Conservation (phyloP, 2,888 invertebrate species). For the Chaitophorus viminalis region DNA sequence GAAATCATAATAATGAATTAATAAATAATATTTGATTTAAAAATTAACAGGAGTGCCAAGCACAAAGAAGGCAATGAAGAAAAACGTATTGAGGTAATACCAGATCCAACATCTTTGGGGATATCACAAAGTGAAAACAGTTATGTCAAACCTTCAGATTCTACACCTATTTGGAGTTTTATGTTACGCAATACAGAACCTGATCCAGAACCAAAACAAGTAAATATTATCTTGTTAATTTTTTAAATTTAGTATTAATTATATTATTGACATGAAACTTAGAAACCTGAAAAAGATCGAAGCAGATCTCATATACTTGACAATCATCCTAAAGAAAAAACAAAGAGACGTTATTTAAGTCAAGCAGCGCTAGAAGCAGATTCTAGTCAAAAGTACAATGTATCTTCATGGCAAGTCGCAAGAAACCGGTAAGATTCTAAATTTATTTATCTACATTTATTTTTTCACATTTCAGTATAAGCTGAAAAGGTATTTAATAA, state of each 20-base stretch:
- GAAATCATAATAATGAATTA: background rate
- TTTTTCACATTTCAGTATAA: background rate
- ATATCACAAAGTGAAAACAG: slow-evolving; percentile 59
- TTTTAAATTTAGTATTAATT: background rate
- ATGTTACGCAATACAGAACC: slow-evolving; percentile 45
- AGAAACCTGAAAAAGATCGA: slow-evolving; percentile 58
- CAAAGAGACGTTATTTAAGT: slow-evolving; percentile 52
- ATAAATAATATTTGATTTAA: slow-evolving; percentile 1
- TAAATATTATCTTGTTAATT: background rate
- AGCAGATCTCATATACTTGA: slow-evolving; percentile 53
- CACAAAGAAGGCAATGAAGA: slow-evolving; percentile 58
- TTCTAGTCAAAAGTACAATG: slow-evolving; percentile 39
- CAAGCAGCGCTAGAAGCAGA: slow-evolving; percentile 41
- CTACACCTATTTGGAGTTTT: slow-evolving; percentile 60
- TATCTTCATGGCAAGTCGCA: slow-evolving; percentile 45
- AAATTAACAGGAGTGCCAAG: slow-evolving; percentile 43
- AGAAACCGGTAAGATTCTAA: slow-evolving; percentile 37
- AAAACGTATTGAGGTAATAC: slow-evolving; percentile 42
- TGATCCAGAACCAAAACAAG: slow-evolving; percentile 55
- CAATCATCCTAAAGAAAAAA: slow-evolving; percentile 58
- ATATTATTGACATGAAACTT: background rate
- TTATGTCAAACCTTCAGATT: slow-evolving; percentile 55
- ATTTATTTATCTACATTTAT: background rate
- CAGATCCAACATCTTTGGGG: slow-evolving; percentile 52
- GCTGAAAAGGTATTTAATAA: background rate